Evolutionary conservation across 1,140 invertebrate genomes (phyloP), one percentile per base, ranked within the genome.

Genomic region (Drosophila malerkotliana): DNA sequence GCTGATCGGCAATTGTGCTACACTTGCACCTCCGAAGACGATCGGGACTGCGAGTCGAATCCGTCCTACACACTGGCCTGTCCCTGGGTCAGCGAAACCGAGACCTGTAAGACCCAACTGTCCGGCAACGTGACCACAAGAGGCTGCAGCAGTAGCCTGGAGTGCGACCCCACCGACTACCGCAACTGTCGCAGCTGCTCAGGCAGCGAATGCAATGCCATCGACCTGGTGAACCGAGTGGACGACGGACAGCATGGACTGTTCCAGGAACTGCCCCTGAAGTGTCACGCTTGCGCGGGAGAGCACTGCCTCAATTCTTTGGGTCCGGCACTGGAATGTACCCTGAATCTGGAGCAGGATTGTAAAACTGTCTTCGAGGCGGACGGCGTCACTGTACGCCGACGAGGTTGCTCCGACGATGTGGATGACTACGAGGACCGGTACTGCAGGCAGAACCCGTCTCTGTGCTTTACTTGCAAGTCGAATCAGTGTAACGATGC

Each of bases 401-500:
- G 90, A 2, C 79, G 90, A 8, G 90, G 90, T 14, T 91, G 90
- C 44, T 32, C 78, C 3, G 85, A 91, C 7, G 83, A 87, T 32
- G 90, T 91, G 24, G 90, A 91, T 10, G 69, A 89, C 54, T 90
- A 91, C 18, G 81, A 89, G 47, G 80, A 91, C 58, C 60, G 59
- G 6, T 83, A 85, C 14, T 91, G 90, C 44, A 62, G 72, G 2
- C n/a, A 67, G 37, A 63, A 90, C 54, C 83, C 77, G 0, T 57
- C 72, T 4, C 45, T 74, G 7, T 91, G 90, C 52, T 73, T 77
- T 54, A 77, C 7, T 5, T 91, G 90, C 68, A 91, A 91, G 59
- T 91, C 90, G 0, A 91, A 90, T 34, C 83, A 91, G 14, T 91
- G 90, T 24, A 91, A 91, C 21, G 71, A 72, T 10, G 90, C 77